These are phyloP conservation scores for Pangasius krempfi DNA, from an alignment of 2,797 vertebrate species.

Conservation along the genomic window DNA sequence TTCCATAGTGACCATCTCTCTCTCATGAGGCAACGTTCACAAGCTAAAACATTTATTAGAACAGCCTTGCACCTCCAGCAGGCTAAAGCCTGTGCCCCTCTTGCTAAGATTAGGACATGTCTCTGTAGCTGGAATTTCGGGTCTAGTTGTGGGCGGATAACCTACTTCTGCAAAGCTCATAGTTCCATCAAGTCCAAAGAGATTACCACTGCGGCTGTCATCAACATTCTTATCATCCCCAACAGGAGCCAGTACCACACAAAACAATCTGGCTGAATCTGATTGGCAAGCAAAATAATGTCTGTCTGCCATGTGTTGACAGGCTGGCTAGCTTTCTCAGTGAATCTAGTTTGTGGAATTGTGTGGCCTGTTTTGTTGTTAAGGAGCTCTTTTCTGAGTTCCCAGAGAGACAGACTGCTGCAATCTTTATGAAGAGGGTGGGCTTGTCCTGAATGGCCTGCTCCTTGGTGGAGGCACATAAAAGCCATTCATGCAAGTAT, in stretches of 20 bases:
- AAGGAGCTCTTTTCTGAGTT: neutral
- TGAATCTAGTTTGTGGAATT: neutral
- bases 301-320: neutral
- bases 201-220: neutral
- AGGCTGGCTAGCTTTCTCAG: neutral
- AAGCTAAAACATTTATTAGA: neutral
- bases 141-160: neutral
- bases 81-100: neutral
- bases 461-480: neutral
- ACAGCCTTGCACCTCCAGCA: neutral
- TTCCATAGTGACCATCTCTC: neutral
- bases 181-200: neutral
- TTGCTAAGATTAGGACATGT: neutral
- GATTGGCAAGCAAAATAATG: neutral
- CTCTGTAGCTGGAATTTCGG: neutral
- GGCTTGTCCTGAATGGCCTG: neutral
- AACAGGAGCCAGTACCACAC: neutral
- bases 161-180: neutral
- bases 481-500: neutral
- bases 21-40: neutral
- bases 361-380: neutral
- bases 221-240: constrained; percentile 6
- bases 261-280: neutral
- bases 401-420: neutral
- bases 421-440: neutral